Conservation (phyloP, 1,140 invertebrate species). For the Drosophila ficusphila region DNA sequence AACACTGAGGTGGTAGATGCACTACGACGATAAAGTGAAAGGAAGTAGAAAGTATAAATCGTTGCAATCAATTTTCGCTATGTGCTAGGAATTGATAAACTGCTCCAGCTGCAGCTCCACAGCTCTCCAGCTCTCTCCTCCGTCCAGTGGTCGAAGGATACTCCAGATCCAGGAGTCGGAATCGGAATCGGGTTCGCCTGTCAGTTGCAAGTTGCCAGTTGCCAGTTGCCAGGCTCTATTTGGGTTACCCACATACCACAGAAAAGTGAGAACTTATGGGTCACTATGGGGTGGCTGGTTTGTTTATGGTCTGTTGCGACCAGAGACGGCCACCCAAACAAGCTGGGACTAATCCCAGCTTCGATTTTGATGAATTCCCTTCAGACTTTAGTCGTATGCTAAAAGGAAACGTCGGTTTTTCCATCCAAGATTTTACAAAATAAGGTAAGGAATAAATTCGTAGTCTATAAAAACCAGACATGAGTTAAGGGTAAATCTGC, state of each 20-base stretch:
- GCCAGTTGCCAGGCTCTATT: constrained; percentile 53
- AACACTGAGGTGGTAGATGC: constrained; percentile 46
- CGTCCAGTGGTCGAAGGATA: constrained; percentile 38
- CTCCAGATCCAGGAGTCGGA: constrained; percentile 12
- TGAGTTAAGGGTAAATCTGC: no score
- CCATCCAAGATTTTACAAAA: no score
- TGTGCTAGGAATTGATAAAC: constrained; percentile 80
- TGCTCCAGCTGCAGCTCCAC: constrained; percentile 46
- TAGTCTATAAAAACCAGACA: no score
- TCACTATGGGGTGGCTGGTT: constrained; percentile 16
- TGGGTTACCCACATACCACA: constrained; percentile 55
- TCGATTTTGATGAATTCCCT: constrained; percentile 22
- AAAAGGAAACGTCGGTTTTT: background rate
- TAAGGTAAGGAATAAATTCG: no score
- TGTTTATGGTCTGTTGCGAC: constrained; percentile 11
- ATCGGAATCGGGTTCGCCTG: constrained; percentile 12
- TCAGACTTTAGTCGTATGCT: background rate
- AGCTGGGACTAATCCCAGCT: constrained; percentile 17
- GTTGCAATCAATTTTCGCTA: constrained; percentile 82
- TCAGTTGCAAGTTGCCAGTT: constrained; percentile 50
- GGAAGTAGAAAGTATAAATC: constrained; percentile 83
- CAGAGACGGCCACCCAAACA: constrained; percentile 1
- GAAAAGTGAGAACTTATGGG: constrained; percentile 51
- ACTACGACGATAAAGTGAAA: constrained; percentile 77
- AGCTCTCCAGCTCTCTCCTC: background rate